Evolutionary conservation across 92 coral and sea anemone species (phyloP).

Genomic region (Umimayanthus kanabou): DNA sequence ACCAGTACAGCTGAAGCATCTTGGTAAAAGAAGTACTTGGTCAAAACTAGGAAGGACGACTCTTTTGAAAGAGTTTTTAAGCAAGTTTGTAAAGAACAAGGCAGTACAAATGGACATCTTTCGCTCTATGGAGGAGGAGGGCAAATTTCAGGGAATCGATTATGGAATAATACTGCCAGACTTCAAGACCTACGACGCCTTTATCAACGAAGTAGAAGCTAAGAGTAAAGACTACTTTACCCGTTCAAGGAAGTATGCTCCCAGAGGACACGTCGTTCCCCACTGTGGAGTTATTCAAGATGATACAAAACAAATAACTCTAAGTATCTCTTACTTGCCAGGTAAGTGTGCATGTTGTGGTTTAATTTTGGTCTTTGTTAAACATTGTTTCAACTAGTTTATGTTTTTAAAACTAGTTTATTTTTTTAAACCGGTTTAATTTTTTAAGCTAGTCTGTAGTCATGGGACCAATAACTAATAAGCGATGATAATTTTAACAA

Average conservation of each 20-base stretch:
- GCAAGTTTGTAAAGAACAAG: constrained; percentile 25
- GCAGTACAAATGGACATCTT: constrained; percentile 45
- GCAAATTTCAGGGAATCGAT: constrained; percentile 42
- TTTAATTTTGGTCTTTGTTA: too few relatives aligned
- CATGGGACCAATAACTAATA: too few relatives aligned
- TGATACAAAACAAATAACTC: constrained; percentile 2
- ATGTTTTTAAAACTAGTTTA: too few relatives aligned
- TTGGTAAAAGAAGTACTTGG: constrained; percentile 32
- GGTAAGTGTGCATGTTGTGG: constrained; percentile 15
- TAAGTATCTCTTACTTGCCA: constrained; percentile 48
- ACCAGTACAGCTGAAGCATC: constrained; percentile 36
- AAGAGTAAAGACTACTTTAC: constrained; percentile 13
- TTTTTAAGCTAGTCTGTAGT: too few relatives aligned
- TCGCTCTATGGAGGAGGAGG: constrained; percentile 4
- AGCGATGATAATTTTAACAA: too few relatives aligned
- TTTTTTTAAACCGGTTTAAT: too few relatives aligned
- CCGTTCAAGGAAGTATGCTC: background rate
- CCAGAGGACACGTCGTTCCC: background rate
- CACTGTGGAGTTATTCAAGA: constrained; percentile 29
- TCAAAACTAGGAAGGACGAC: constrained; percentile 21
- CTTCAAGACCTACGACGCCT: constrained; percentile 3
- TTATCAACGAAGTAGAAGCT: background rate
- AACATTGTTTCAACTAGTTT: too few relatives aligned
- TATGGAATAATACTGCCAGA: constrained; percentile 49
- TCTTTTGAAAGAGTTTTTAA: constrained; percentile 25